These are phyloP conservation scores for Platorchestia sp. DNA, from an alignment of 1,140 invertebrate genomes.

Conservation along the genomic window DNA sequence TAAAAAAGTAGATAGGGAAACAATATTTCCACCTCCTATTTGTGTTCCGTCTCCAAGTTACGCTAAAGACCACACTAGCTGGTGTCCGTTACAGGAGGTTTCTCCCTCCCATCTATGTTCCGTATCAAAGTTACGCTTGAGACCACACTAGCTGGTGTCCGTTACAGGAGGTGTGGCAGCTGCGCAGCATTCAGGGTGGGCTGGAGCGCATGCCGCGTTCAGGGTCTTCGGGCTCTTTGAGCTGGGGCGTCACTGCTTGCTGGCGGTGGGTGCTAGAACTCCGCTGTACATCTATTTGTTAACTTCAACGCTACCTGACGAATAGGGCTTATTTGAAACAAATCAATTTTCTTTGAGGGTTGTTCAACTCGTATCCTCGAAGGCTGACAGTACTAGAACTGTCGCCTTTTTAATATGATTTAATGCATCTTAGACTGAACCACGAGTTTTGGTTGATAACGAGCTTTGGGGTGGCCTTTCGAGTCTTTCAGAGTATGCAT, in stretches of 20 bases:
- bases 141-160: not conserved
- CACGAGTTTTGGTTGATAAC: too few species aligned
- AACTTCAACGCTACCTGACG: not conserved
- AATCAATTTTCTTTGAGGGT: not conserved
- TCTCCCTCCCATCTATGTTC: not conserved
- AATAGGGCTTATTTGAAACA: not conserved
- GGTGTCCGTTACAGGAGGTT: too few species aligned
- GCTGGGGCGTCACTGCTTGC: not conserved
- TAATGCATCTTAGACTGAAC: too few species aligned
- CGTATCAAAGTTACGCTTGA: not conserved
- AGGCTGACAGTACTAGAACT: not conserved
- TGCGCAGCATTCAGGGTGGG: not conserved
- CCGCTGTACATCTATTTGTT: not conserved
- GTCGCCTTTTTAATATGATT: too few species aligned
- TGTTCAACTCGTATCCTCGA: not conserved
- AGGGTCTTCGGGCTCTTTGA: not conserved
- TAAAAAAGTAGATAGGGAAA: too few species aligned
- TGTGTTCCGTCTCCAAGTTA: too few species aligned
- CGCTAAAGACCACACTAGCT: too few species aligned
- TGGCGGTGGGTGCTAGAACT: not conserved
- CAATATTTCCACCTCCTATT: too few species aligned
- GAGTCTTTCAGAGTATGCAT: too few species aligned
- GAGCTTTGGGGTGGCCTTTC: too few species aligned
- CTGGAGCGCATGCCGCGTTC: not conserved
- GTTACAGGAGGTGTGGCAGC: not conserved